A percentile compares a stretch with the other conserved stretches of the same genome.
Evolutionary conservation across 2,888 invertebrate species (phyloP).

Genomic region (Gasteruption jaculator): DNA sequence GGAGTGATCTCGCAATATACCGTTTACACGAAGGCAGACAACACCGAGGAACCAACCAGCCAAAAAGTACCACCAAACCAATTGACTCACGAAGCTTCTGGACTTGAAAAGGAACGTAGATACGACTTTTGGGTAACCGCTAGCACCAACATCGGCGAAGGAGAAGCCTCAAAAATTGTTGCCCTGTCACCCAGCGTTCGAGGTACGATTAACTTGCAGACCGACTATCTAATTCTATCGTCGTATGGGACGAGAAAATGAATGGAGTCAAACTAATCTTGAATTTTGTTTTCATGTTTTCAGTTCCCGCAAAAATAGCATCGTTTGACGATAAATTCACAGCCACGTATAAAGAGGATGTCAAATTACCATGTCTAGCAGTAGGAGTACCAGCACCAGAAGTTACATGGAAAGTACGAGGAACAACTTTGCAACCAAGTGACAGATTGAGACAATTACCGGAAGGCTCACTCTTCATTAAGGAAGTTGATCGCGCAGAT

Average conservation of each 20-base stretch:
- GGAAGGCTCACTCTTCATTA: slow-evolving; percentile 88
- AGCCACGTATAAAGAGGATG: slow-evolving; percentile 87
- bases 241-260: too few species aligned
- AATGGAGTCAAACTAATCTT: too few species aligned
- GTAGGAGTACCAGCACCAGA: slow-evolving; percentile 89
- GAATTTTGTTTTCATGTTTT: slow-evolving; percentile 25
- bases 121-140: slow-evolving; percentile 96
- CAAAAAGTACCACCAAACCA: slow-evolving; percentile 79
- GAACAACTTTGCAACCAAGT: slow-evolving; percentile 71
- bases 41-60: slow-evolving; percentile 63
- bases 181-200: slow-evolving; percentile 77
- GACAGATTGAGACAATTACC: slow-evolving; percentile 80
- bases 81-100: slow-evolving; percentile 83
- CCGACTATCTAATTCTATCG: too few species aligned
- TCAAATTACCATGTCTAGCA: slow-evolving; percentile 85
- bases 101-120: slow-evolving; percentile 73
- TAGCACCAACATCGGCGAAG: slow-evolving; percentile 90
- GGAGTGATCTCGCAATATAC: slow-evolving; percentile 92
- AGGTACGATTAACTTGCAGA: slow-evolving; percentile 60
- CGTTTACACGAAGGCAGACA: slow-evolving; percentile 78
- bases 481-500: slow-evolving; percentile 82
- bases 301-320: slow-evolving; percentile 90
- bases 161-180: slow-evolving; percentile 83
- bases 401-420: slow-evolving; percentile 78
- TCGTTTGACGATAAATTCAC: slow-evolving; percentile 93